Evolutionary conservation across 2,888 invertebrate species (phyloP).

Genomic region (Clistopyga incitator): DNA sequence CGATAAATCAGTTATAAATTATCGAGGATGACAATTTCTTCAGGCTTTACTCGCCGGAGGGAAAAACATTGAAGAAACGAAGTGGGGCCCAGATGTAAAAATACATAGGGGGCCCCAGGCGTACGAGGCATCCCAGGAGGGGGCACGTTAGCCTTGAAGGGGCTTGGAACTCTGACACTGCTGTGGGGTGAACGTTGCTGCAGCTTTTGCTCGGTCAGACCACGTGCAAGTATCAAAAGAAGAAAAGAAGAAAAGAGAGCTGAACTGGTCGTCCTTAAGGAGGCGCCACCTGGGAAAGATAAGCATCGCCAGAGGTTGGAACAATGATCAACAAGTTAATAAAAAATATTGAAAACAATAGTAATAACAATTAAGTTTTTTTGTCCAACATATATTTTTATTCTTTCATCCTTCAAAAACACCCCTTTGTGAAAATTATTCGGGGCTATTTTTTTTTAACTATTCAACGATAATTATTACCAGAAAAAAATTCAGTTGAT

Average conservation of each 20-base stretch:
- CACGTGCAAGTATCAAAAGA: slow-evolving; percentile 48
- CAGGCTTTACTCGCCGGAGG: background rate
- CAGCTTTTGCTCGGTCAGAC: slow-evolving; percentile 40
- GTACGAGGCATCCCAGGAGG: slow-evolving; percentile 12
- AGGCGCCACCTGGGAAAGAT: slow-evolving; percentile 6
- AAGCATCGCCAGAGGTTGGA: background rate
- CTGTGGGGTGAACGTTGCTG: slow-evolving; percentile 34
- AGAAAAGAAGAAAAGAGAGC: slow-evolving; percentile 24
- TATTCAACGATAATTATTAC: no score
- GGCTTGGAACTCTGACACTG: slow-evolving; percentile 47
- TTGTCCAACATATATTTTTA: no score
- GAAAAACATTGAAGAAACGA: slow-evolving; percentile 26
- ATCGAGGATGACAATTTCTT: slow-evolving; percentile 11
- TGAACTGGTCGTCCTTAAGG: slow-evolving; percentile 39
- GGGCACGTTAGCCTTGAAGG: slow-evolving; percentile 59
- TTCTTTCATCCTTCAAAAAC: no score
- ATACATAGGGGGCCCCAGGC: slow-evolving; percentile 8
- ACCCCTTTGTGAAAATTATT: no score
- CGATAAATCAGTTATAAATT: background rate
- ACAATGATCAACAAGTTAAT: no score
- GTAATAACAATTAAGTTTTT: no score
- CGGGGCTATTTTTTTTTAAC: no score
- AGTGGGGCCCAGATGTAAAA: slow-evolving; percentile 19
- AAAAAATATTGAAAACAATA: no score
- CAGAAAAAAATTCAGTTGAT: no score